Conservation (phyloP, 92 coral and sea anemone species). For the Diadumene lineata region DNA sequence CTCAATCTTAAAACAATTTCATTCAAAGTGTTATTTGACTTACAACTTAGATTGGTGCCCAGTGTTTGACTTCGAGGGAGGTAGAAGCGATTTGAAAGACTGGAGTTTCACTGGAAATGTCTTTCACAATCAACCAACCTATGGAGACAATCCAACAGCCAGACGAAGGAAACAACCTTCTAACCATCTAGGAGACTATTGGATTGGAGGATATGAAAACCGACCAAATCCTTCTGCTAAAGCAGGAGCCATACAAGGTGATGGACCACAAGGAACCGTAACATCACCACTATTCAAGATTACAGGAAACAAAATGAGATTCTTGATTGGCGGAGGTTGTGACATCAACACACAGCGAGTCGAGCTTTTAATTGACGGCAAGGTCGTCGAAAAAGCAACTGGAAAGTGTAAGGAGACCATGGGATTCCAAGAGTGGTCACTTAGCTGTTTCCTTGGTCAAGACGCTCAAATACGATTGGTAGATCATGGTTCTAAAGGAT, state of each 20-base stretch:
- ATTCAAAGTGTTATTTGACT: too few species aligned
- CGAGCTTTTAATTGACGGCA: constrained; percentile 19
- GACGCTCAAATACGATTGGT: constrained; percentile 13
- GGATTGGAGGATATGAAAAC: constrained; percentile 40
- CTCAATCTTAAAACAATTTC: too few species aligned
- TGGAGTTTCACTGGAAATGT: constrained; percentile 28
- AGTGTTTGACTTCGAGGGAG: constrained; percentile 36
- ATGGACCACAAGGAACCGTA: constrained; percentile 25
- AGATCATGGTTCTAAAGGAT: neutral
- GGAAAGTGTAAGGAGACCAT: constrained; percentile 37
- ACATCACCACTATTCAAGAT: constrained; percentile 30
- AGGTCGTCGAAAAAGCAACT: constrained; percentile 24
- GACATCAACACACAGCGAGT: constrained; percentile 15
- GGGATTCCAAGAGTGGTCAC: constrained; percentile 20
- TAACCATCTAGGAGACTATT: constrained; percentile 17
- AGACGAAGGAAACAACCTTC: constrained; percentile 29
- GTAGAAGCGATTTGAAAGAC: neutral
- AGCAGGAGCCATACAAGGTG: constrained; percentile 29
- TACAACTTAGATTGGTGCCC: neutral
- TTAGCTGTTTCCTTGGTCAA: constrained; percentile 1
- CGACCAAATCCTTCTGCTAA: constrained; percentile 15
- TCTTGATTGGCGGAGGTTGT: constrained; percentile 50
- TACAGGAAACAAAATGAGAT: constrained; percentile 14
- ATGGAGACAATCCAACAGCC: constrained; percentile 37
- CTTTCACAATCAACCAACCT: constrained; percentile 29